Evolutionary conservation across 2,113 vertebrate genomes (phyloP).

Genomic region (Gallinago paraguaiae): DNA sequence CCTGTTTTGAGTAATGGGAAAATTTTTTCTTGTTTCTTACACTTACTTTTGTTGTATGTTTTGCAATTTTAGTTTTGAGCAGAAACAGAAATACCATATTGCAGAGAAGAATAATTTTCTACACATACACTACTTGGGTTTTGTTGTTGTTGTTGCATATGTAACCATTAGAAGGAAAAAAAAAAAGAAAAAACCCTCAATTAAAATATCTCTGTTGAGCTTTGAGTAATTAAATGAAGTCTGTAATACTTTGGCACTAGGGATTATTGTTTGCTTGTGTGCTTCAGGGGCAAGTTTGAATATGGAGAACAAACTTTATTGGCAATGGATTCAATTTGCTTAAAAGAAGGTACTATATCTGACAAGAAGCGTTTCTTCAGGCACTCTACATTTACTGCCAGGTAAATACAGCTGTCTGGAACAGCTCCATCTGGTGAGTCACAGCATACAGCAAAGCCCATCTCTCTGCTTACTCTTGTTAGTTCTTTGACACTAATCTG

Average conservation of each 20-base stretch:
- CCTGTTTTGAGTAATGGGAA: not conserved
- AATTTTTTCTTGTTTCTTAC: not conserved
- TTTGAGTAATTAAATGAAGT: slow-evolving; percentile 28
- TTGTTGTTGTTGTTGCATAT: not conserved
- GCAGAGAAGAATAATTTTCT: not conserved
- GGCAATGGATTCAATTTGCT: not conserved
- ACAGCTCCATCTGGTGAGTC: slow-evolving; percentile 1
- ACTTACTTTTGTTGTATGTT: not conserved
- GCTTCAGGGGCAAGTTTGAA: not conserved
- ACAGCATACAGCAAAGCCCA: not conserved
- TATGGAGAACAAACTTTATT: not conserved
- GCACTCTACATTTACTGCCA: not conserved
- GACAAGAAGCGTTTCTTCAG: not conserved
- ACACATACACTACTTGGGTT: not conserved
- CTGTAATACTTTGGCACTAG: not conserved
- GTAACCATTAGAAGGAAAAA: not conserved
- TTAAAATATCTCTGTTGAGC: not conserved
- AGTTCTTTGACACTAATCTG: not conserved
- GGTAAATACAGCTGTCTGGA: not conserved
- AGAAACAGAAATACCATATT: not conserved
- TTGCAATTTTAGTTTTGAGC: not conserved
- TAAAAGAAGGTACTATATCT: not conserved
- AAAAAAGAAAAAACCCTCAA: not conserved
- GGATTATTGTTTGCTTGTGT: slow-evolving; percentile 10
- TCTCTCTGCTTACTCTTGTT: not conserved